Percentiles rank a stretch among this genome's conserved stretches.
These are phyloP conservation scores for Xerus inauris DNA, from an alignment of 2,113 vertebrate species.

Conservation along the genomic window DNA sequence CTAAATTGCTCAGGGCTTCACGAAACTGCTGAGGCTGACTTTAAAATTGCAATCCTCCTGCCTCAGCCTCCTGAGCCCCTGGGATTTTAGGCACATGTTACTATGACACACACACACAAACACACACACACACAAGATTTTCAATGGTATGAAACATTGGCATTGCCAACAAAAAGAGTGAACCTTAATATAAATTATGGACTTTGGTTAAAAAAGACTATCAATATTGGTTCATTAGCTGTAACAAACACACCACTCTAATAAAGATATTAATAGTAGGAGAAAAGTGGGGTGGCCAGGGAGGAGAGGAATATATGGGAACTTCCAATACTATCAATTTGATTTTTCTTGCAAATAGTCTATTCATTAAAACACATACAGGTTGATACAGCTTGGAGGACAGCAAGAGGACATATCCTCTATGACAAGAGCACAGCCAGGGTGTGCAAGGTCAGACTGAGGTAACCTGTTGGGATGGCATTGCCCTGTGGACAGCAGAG, in stretches of 20 bases:
- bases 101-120: too few species aligned
- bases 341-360: constrained; percentile 15
- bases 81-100: too few species aligned
- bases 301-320: neutral
- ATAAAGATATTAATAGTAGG: neutral
- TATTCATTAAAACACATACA: neutral
- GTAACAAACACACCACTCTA: neutral
- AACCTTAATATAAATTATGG: neutral
- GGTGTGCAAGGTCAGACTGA: neutral
- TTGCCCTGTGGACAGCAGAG: neutral
- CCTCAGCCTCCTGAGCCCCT: too few species aligned
- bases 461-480: neutral
- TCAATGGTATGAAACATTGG: constrained; percentile 12
- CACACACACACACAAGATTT: too few species aligned
- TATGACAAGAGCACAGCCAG: neutral
- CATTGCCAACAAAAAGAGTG: neutral
- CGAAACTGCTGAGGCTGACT: too few species aligned
- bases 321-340: neutral
- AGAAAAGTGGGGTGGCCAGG: neutral
- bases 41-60: too few species aligned
- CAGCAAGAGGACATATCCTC: neutral
- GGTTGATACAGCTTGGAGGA: neutral
- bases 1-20: too few species aligned
- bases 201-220: constrained; percentile 25
- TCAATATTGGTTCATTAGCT: neutral